phyloP scores from a whole-genome alignment of 1,140 invertebrate species.

The Drosophila tani region DNA sequence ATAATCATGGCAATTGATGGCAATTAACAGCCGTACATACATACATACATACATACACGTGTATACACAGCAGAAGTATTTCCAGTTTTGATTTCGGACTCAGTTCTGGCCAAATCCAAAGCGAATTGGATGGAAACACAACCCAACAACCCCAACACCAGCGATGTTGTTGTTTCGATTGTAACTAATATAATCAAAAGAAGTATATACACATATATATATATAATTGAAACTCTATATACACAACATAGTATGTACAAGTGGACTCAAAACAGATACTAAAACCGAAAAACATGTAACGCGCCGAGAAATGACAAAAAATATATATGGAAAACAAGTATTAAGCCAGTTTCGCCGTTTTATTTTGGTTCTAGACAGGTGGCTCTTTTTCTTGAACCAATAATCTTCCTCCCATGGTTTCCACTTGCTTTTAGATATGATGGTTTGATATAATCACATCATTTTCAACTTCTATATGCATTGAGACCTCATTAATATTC shows the following conservation, averaged over 20 bases:
- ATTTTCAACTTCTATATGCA: too few species aligned
- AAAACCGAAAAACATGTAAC: slow-evolving; percentile 60
- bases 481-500: too few species aligned
- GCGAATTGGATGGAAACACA: slow-evolving; percentile 5
- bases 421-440: background rate
- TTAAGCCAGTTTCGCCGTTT: slow-evolving; percentile 7
- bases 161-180: slow-evolving; percentile 41
- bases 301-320: slow-evolving; percentile 56
- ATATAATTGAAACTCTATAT: slow-evolving; percentile 54
- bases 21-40: slow-evolving; percentile 53
- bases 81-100: slow-evolving; percentile 56
- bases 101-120: slow-evolving; percentile 36
- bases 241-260: slow-evolving; percentile 67
- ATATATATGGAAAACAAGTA: slow-evolving; percentile 64
- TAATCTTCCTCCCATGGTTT: background rate
- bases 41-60: slow-evolving; percentile 31
- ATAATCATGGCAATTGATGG: slow-evolving; percentile 39
- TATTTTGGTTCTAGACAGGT: slow-evolving; percentile 8
- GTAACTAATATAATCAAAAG: slow-evolving; percentile 77
- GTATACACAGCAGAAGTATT: slow-evolving; percentile 37
- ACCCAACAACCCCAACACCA: slow-evolving; percentile 26
- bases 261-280: slow-evolving; percentile 53
- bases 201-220: slow-evolving; percentile 56
- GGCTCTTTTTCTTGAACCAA: too few species aligned
- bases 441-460: background rate